Conservation (phyloP, 2,113 vertebrate genomes). For the Hydrochoerus hydrochaeris region DNA sequence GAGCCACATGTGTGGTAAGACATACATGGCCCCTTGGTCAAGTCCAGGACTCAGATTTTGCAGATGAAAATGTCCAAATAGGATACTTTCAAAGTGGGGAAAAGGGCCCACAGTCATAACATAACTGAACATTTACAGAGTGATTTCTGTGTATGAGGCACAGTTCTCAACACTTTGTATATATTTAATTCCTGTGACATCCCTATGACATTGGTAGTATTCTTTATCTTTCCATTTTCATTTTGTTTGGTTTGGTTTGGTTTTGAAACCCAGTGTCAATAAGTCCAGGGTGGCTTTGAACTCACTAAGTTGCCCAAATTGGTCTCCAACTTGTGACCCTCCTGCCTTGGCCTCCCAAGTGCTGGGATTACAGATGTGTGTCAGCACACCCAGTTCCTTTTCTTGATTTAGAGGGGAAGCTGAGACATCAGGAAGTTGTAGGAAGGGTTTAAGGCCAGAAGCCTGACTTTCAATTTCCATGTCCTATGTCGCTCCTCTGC, state of each 20-base stretch:
- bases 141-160: background rate
- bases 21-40: background rate
- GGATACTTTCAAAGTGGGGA: background rate
- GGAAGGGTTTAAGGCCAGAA: background rate
- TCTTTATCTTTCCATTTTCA: background rate
- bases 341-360: background rate
- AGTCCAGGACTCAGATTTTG: background rate
- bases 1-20: background rate
- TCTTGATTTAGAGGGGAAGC: background rate
- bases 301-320: background rate
- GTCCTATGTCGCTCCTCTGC: rapidly evolving
- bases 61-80: background rate
- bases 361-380: background rate
- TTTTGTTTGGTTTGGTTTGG: background rate
- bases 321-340: background rate
- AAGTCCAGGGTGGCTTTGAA: background rate
- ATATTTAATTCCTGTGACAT: background rate
- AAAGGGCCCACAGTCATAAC: background rate
- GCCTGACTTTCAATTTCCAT: rapidly evolving
- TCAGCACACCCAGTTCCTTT: background rate
- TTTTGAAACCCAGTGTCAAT: background rate
- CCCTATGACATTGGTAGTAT: background rate
- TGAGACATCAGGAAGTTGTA: background rate
- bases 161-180: background rate
- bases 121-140: background rate